Evolutionary conservation across 1,140 invertebrate genomes (phyloP).

Genomic region (Venturia canescens): DNA sequence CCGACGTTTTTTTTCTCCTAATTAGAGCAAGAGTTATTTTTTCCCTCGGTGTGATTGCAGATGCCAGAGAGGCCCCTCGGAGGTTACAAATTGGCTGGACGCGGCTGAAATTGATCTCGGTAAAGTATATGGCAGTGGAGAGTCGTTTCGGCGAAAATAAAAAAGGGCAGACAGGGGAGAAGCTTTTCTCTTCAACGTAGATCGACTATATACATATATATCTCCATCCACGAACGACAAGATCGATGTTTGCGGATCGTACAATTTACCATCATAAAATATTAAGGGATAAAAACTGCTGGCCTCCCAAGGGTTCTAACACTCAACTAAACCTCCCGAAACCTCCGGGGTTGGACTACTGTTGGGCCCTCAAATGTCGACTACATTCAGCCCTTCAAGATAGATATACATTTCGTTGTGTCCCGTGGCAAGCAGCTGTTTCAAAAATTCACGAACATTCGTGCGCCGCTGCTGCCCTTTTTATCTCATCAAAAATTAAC

Average conservation of each 20-base stretch:
- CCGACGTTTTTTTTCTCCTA: too few relatives aligned
- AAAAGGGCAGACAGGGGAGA: constrained; percentile 48
- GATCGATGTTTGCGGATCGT: constrained; percentile 54
- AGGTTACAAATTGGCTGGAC: constrained; percentile 25
- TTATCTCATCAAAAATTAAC: constrained; percentile 74
- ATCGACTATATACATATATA: too few relatives aligned
- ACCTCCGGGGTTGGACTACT: constrained; percentile 52
- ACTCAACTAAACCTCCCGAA: constrained; percentile 68
- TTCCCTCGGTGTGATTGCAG: too few relatives aligned
- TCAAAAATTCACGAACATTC: constrained; percentile 69
- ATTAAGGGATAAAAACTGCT: constrained; percentile 69
- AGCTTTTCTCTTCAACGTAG: neutral
- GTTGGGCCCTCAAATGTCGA: constrained; percentile 13
- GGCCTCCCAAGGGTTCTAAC: constrained; percentile 68
- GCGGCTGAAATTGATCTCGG: constrained; percentile 20
- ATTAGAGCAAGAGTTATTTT: too few relatives aligned
- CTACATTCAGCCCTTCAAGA: neutral
- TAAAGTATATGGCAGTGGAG: neutral
- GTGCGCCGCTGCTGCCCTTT: constrained; percentile 65
- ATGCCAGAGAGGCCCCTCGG: neutral
- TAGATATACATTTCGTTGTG: neutral
- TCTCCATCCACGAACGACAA: neutral
- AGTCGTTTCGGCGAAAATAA: constrained; percentile 53
- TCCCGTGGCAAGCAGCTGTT: constrained; percentile 42
- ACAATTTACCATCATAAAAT: constrained; percentile 74